Evolutionary conservation across 2,888 invertebrate genomes (phyloP).

Genomic region (Sminthurinus aureus): DNA sequence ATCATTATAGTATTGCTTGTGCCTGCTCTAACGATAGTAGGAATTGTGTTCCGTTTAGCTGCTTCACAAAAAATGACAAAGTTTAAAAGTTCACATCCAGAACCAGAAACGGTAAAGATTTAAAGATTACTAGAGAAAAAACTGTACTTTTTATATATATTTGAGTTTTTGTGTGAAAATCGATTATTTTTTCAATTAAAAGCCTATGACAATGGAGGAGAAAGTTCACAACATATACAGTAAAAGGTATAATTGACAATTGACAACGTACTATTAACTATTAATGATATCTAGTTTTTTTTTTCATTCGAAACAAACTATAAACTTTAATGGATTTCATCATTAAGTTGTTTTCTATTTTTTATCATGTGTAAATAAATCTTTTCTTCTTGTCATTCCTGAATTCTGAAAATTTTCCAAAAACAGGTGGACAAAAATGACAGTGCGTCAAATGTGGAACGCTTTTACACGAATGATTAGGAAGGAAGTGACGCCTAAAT

Average conservation of each 20-base stretch:
- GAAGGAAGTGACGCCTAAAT: constrained; percentile 39
- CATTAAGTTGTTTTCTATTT: no score
- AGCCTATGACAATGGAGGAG: constrained; percentile 44
- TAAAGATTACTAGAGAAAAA: no score
- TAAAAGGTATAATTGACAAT: constrained; percentile 46
- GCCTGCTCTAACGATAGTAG: constrained; percentile 51
- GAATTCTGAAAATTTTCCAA: constrained; percentile 4
- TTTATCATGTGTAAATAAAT: no score
- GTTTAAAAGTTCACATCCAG: constrained; percentile 17
- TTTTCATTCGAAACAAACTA: no score
- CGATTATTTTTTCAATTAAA: no score
- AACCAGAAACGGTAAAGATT: constrained; percentile 12
- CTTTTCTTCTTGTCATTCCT: no score
- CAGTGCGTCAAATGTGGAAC: constrained; percentile 39
- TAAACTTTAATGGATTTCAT: no score
- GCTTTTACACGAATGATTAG: constrained; percentile 52
- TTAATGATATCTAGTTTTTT: not conserved
- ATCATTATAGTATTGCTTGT: constrained; percentile 48
- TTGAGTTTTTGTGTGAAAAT: no score
- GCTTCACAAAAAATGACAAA: constrained; percentile 46
- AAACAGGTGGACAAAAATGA: constrained; percentile 54
- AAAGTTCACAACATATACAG: constrained; percentile 51
- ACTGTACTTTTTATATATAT: no score
- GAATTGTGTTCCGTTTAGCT: constrained; percentile 48
- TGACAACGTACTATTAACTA: constrained; percentile 42